Base-by-base conservation (phyloP, 2,113 vertebrate genomes). In the Lates calcarifer region DNA sequence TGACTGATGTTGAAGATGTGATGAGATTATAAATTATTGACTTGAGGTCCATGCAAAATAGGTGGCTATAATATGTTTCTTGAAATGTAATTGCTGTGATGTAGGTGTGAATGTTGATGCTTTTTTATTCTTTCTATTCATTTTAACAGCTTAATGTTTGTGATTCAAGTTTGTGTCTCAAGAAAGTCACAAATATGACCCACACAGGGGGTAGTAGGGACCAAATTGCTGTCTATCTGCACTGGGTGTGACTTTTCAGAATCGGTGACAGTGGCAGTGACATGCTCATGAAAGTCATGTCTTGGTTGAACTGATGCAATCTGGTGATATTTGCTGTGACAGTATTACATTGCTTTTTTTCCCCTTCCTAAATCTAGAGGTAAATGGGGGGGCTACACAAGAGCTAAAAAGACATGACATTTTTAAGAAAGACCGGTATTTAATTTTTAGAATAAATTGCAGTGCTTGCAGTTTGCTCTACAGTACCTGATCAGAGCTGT, bases 1-100 rank as follows among this genome's bases (percentile, higher is more conserved):
- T 67, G 66, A 75, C 60, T 75, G 73, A 67, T 60, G 39, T 49
- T 81, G 67, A 66, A 80, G 61, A 88, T 84, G 26, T 61, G 35
- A 66, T 41, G 39, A 61, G 37, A 71, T 60, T 58, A 77, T 57
- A 76, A 77, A 71, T 45, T n/a, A 14, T 14, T 56, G 18, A 24
- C 14, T 35, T 63, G 29, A 2, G 45, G 57, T 70, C 5, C 29
- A 60, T 53, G 14, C 47, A 55, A 43, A 66, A 66, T 79, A 49
- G 47, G 68, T 39, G 56, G 39, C 13, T 56, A 43, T 73, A 41
- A 78, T 43, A 56, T 35, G 3, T 56, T 51, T 68, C 29, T 22
- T 4, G 3, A 29, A 77, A 77, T 26, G 35, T n/a, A 26, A 39
- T 31, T 39, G 6, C 29, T 57, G 39, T 17, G 33, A 56, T 3